Evolutionary conservation across 30 jellyfish, hydroid and myxozoan species (phyloP), one percentile per base, ranked within the genome.

Genomic region (Turritopsis rubra): DNA sequence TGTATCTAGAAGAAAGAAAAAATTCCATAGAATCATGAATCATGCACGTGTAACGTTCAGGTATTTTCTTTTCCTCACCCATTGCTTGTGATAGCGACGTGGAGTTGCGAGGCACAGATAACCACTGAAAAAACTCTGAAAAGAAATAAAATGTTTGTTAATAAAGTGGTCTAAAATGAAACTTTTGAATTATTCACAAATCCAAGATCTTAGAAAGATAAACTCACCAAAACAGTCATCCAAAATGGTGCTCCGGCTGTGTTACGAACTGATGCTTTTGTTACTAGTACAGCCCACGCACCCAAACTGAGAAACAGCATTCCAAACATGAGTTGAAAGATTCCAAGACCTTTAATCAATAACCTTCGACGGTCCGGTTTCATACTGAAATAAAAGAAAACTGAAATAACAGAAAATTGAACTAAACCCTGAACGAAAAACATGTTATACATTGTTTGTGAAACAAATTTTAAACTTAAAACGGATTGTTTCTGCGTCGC

Each of bases 161-260:
- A 60, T 60, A 60, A 0, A 60, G 21, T 23, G 19, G 73, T 60
- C 0, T 0, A 21, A 0, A 68, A 23, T n/a, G 5, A 1, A 68
- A 41, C 13, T 3, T 27, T 68, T 23, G 77, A 8, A 68, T 17
- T 16, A 68, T 68, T n/a, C 8, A 68, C 28, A 68, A 23, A 19
- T n/a, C n/a, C 31, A 68, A 0, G 77, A 19, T 9, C 19, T 68
- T 19, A 68, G 19, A 68, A 23, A 68, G 0, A n/a, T 68, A 27
- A 1, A 68, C 77, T 68, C 30, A 68, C 77, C 0, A 68, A 27
- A n/a, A 23, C 77, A n/a, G 77, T 27, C 30, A 68, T n/a, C 77
- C 77, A 68, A 68, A 68, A 68, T 68, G 77, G 77, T 27, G 77
- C 77, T 27, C 77, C 77, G 9, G 77, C 77, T 68, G 77, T 68